These are phyloP conservation scores for Lineus longissimus DNA, from an alignment of 1,140 invertebrate genomes.

Conservation along the genomic window DNA sequence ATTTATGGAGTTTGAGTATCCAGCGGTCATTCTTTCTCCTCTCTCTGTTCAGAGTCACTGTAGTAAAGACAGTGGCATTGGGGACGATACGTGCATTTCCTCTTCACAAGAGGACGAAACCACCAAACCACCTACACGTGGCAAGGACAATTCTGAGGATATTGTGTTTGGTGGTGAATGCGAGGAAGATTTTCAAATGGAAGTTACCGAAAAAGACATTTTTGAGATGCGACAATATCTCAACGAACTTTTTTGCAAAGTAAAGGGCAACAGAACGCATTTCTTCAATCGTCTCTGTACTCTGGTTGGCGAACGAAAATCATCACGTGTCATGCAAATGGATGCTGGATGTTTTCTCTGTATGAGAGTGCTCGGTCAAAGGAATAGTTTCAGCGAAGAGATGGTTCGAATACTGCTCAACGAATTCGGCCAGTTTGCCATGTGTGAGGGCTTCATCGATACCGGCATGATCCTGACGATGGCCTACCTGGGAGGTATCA, in stretches of 20 bases:
- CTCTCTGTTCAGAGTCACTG: constrained; percentile 1
- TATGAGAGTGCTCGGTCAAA: neutral
- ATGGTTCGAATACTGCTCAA: neutral
- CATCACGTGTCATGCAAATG: neutral
- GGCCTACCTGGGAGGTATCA: neutral
- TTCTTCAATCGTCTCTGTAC: neutral
- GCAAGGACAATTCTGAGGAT: too few relatives aligned
- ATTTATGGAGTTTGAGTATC: constrained; percentile 3
- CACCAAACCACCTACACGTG: neutral
- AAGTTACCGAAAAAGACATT: neutral
- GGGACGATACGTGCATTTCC: neutral
- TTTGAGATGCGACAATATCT: neutral
- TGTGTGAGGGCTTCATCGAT: neutral
- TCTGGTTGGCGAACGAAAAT: neutral
- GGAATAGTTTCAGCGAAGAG: neutral
- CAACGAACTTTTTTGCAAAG: neutral
- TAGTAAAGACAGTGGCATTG: neutral
- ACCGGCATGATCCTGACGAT: neutral
- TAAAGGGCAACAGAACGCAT: neutral
- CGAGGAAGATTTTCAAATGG: neutral
- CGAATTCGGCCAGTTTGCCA: neutral
- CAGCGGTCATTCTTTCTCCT: neutral
- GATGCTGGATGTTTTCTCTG: constrained; percentile 1
- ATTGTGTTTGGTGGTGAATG: too few relatives aligned
- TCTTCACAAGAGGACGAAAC: constrained; percentile 3